Percentiles rank a stretch among this genome's conserved stretches.
Conservation (phyloP, 2,797 vertebrate genomes). For the Acanthopagrus latus region DNA sequence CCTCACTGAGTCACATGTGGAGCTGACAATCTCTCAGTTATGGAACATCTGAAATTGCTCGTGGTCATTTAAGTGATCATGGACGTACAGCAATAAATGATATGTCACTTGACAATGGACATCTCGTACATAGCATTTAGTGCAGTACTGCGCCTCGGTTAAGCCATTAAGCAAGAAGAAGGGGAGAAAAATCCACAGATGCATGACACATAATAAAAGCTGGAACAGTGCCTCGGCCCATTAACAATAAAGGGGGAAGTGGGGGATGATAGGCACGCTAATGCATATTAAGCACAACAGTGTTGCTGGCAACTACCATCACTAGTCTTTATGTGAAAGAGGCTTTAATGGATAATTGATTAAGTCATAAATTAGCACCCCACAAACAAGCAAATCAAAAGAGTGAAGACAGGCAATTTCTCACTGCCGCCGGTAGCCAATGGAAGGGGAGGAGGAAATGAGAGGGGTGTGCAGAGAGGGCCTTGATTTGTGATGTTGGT, state of each 20-base stretch:
- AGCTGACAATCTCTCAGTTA: neutral
- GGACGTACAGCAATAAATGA: conserved; percentile 25
- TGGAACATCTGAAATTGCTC: conserved; percentile 15
- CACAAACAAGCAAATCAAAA: conserved; percentile 83
- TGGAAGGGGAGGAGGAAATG: conserved; percentile 34
- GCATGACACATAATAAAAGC: conserved; percentile 71
- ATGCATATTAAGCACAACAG: conserved; percentile 78
- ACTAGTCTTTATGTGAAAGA: conserved; percentile 71
- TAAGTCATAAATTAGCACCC: conserved; percentile 80
- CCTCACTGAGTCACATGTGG: neutral
- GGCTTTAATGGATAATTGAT: conserved; percentile 85
- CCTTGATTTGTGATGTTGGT: conserved; percentile 56
- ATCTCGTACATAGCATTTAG: conserved; percentile 39
- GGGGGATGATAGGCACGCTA: conserved; percentile 70
- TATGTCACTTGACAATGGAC: conserved; percentile 35
- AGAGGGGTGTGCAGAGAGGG: conserved; percentile 25
- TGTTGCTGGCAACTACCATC: conserved; percentile 72
- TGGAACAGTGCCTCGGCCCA: conserved; percentile 69
- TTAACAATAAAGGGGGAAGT: conserved; percentile 73
- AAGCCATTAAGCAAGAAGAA: conserved; percentile 52
- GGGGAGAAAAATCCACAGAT: conserved; percentile 64
- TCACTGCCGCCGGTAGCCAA: conserved; percentile 38
- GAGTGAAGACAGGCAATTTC: conserved; percentile 61
- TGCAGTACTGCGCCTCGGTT: conserved; percentile 33
- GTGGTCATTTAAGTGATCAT: conserved; percentile 5